These are phyloP conservation scores for Lepidocolaptes lacrymiger DNA, from an alignment of 2,797 vertebrate genomes.

Conservation along the genomic window DNA sequence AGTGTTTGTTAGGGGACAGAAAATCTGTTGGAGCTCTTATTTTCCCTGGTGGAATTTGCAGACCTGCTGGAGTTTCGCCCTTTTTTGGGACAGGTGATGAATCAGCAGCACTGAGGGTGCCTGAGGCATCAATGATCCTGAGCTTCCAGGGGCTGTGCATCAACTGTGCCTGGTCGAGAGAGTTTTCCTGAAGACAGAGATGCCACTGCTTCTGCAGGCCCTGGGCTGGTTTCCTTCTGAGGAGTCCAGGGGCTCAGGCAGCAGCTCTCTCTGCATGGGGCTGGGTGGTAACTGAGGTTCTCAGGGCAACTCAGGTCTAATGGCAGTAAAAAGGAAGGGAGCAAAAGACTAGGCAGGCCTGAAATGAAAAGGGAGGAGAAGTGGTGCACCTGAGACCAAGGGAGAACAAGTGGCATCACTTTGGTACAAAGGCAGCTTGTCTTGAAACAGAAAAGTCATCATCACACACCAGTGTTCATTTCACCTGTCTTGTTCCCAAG, in stretches of 20 bases:
- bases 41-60: background rate
- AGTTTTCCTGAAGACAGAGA: background rate
- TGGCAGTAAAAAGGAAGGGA: background rate
- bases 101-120: background rate
- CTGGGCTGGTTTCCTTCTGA: background rate
- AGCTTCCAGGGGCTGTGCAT: background rate
- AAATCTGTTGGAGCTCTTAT: background rate
- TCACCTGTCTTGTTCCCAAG: background rate
- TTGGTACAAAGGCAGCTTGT: background rate
- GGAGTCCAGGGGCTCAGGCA: no score
- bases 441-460: background rate
- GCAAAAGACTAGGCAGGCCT: background rate
- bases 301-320: background rate
- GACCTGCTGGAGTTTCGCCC: background rate
- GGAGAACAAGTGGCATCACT: background rate
- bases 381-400: background rate
- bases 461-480: accelerated
- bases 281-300: background rate
- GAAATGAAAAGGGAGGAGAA: background rate
- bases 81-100: background rate
- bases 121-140: background rate
- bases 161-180: accelerated
- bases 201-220: background rate
- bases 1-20: background rate
- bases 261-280: background rate